These are phyloP conservation scores for Calyptommatus sinebrachiatus DNA, from an alignment of 2,113 vertebrate genomes.

Conservation along the genomic window DNA sequence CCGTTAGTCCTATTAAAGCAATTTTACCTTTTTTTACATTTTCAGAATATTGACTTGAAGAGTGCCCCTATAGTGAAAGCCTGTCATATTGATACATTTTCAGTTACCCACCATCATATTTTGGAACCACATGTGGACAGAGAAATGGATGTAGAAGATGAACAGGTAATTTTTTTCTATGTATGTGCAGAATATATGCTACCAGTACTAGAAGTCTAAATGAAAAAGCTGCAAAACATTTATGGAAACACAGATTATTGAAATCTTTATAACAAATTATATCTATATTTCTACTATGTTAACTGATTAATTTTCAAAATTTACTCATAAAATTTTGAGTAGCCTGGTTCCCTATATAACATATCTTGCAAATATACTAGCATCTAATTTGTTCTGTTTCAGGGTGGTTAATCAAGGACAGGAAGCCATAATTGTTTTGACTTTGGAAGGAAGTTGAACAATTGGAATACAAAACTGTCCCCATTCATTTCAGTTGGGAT, in stretches of 20 bases:
- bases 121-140: constrained; percentile 72
- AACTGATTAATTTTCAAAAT: too few species aligned
- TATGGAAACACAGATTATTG: not conserved
- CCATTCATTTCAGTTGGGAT: too few species aligned
- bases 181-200: not conserved
- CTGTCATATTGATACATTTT: constrained; percentile 70
- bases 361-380: too few species aligned
- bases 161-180: constrained; percentile 73
- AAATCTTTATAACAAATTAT: not conserved
- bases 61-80: constrained; percentile 65
- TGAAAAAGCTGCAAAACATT: not conserved
- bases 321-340: too few species aligned
- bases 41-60: constrained; percentile 74
- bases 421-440: too few species aligned
- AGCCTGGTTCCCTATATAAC: too few species aligned
- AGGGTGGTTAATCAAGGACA: too few species aligned
- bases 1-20: constrained; percentile 13
- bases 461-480: too few species aligned
- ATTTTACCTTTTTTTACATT: constrained; percentile 27
- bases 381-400: too few species aligned
- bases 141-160: constrained; percentile 57
- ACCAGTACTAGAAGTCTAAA: accelerated
- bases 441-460: too few species aligned
- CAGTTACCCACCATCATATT: constrained; percentile 82
- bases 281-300: too few species aligned